Evolutionary conservation across 2,888 invertebrate genomes (phyloP), one percentile per base, ranked within the genome.

Genomic region (Amiota minor): DNA sequence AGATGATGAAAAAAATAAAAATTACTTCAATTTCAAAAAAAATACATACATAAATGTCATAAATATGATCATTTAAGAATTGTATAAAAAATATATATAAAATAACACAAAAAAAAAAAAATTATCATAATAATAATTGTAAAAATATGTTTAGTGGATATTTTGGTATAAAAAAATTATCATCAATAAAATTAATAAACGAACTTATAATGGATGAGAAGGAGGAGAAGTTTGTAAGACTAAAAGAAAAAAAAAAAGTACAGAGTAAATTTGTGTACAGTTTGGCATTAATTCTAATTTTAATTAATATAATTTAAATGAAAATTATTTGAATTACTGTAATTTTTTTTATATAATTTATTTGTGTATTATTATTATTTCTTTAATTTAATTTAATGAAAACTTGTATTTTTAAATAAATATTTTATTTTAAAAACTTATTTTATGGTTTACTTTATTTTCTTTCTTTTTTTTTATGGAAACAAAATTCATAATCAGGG

Each of bases 1-100:
- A 20, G 45, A 65, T 65, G 74, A 77, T 72, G 62, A 76, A 77
- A 85, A 82, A 79, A 84, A 81, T 85, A 81, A 74, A 61, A 20
- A 11, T 14, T 2, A 62, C 35, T 12, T 50, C 12, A 50, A 50
- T 50, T 50, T 50, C 0, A 14, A n/a, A 56, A 59, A 72, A 70
- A 45, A 62, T 71, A 50, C n/a, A 53, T 68, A 61, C 35, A 49
- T 50, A 56, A 59, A 20, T 11, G 3, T 59, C 16, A 59, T 55
- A 56, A 53, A 77, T 46, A 72, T 46, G n/a, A n/a, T n/a, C n/a
- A 71, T 55, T 67, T n/a, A 35, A 35, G 10, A 20, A 49, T 47
- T 47, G 47, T 20, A 14, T 18, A 68, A 53, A 53, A 16, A 11
- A 20, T 50, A 14, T 20, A 50, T n/a, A 46, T 18, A 69, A 45